phyloP scores from a whole-genome alignment of 1,140 invertebrate genomes.

The Brachionus asplanchnoidis region DNA sequence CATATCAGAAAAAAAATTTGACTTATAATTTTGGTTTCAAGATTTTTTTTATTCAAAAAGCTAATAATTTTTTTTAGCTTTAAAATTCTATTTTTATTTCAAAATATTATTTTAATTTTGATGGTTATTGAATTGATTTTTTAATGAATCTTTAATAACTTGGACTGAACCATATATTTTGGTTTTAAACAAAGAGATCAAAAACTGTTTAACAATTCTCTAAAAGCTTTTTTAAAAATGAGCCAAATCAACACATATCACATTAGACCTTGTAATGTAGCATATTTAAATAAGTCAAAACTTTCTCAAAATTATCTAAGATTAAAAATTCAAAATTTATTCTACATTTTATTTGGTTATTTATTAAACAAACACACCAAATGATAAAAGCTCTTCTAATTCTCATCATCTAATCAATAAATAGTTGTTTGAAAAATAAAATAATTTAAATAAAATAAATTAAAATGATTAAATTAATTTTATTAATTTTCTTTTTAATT shows the following conservation, averaged over 20 bases:
- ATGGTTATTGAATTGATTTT: no score
- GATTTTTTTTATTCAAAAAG: no score
- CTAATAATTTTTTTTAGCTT: no score
- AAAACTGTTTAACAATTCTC: no score
- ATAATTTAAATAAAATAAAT: not conserved
- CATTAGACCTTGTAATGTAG: not conserved
- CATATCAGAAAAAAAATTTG: no score
- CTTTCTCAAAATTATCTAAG: not conserved
- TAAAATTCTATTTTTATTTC: no score
- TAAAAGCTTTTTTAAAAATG: not conserved
- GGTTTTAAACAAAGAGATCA: no score
- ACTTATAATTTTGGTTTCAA: no score
- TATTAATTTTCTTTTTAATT: not conserved
- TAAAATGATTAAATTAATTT: not conserved
- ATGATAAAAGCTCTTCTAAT: not conserved
- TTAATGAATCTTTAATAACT: no score
- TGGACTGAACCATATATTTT: no score
- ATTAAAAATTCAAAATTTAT: not conserved
- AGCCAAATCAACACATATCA: not conserved
- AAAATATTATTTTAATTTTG: no score
- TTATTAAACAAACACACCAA: not conserved
- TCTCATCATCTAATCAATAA: not conserved
- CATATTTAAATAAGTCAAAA: not conserved
- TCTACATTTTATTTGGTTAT: not conserved
- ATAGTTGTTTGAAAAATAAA: not conserved